Base-by-base conservation (phyloP, 2,113 vertebrate species). In the Poeciliopsis prolifica region DNA sequence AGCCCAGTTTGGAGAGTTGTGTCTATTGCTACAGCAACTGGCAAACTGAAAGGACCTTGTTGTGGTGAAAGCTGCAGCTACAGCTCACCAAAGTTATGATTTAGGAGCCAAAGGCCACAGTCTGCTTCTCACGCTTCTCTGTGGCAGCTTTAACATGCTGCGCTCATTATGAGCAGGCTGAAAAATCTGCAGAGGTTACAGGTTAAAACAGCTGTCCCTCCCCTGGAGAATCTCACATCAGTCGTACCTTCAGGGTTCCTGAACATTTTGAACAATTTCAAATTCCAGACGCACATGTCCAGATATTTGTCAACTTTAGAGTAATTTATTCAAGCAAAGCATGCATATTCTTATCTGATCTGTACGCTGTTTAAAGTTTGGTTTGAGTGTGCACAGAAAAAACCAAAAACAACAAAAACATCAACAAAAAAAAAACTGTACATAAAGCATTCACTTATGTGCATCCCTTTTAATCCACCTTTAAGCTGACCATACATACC, bases 11-110 rank as follows among this genome's bases (percentile, higher is more conserved):
- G 66, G 77, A 86, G 76, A 65, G 85, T 88, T 91, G 81, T 92
- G 88, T 93, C 89, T 88, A 83, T 87, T 75, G 48, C 88, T 70
- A 87, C 84, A 74, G 85, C 81, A 90, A 93, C 88, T 22, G 68
- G 37, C 35, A 71, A 77, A 80, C 75, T 13, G 68, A 66, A 54
- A 35, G 75, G 33, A 89, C 70, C 79, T 76, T 82, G 72, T 48
- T 77, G 82, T 54, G 75, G 84, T n/a, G 29, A 78, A 77, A 48
- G 62, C 31, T 51, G 61, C 69, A 82, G 73, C 68, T 33, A 64
- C 22, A 42, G 61, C 15, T 48, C 60, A 51, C 62, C 79, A 74
- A 73, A 78, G 35, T 37, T 51, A 51, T 70, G 73, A 78, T 77
- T 54, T 82, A 66, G 61, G 83, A 75, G 80, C 42, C 75, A 78